Percentiles rank a stretch among this genome's conserved stretches.
Evolutionary conservation across 2,888 invertebrate species (phyloP).

Genomic region (Xestia xanthographa): DNA sequence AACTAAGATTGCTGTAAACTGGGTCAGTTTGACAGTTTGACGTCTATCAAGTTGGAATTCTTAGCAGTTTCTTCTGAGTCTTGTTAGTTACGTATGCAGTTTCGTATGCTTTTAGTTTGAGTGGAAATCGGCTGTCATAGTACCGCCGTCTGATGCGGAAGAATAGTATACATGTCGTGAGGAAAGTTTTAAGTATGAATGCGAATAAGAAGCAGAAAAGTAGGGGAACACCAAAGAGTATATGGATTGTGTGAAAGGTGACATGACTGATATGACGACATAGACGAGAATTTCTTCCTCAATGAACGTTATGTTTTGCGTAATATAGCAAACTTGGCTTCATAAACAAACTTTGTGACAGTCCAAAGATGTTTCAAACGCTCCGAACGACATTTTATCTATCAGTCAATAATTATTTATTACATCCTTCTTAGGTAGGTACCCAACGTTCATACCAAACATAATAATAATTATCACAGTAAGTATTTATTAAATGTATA

Average conservation of each 20-base stretch:
- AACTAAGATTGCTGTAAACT: constrained; percentile 28
- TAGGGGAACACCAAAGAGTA: not conserved
- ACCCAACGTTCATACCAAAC: not conserved
- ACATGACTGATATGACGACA: not conserved
- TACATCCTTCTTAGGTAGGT: constrained; percentile 29
- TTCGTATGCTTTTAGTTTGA: not conserved
- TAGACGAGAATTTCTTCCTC: not conserved
- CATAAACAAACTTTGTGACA: not conserved
- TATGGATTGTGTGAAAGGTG: not conserved
- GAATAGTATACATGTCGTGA: not conserved
- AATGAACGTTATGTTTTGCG: not conserved
- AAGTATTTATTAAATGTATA: constrained; percentile 40
- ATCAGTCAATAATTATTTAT: constrained; percentile 46
- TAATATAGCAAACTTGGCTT: not conserved
- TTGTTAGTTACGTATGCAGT: not conserved
- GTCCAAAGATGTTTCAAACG: constrained; percentile 23
- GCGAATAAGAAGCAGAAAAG: not conserved
- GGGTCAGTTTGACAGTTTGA: constrained; percentile 15
- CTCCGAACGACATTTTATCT: constrained; percentile 34
- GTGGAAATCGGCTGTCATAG: not conserved
- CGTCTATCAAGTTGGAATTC: constrained; percentile 20
- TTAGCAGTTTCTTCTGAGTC: constrained; percentile 4
- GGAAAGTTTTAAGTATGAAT: not conserved
- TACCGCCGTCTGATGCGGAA: not conserved
- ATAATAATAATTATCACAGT: constrained; percentile 6